A percentile compares a stretch with the other conserved stretches of the same genome.
phyloP scores from a whole-genome alignment of 2,113 vertebrate species.

The Romanogobio albipinnatus region DNA sequence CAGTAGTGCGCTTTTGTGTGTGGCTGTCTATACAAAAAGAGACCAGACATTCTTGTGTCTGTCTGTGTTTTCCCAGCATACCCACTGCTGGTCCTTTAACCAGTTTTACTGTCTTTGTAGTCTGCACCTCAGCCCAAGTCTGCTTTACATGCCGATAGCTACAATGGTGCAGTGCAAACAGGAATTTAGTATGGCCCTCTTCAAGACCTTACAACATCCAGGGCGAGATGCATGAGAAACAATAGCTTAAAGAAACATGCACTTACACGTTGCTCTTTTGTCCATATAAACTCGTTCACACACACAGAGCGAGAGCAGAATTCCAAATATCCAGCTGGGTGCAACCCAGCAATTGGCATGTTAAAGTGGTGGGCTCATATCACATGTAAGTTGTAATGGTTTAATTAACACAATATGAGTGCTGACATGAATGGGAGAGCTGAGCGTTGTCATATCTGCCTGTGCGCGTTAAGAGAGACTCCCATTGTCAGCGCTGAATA shows the following conservation, averaged over 20 bases:
- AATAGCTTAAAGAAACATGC: constrained; percentile 64
- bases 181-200: constrained; percentile 55
- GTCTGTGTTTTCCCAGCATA: constrained; percentile 8
- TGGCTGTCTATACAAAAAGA: constrained; percentile 48
- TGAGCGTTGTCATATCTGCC: constrained; percentile 56
- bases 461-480: constrained; percentile 62
- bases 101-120: background rate
- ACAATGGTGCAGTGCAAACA: constrained; percentile 15
- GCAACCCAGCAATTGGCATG: constrained; percentile 57
- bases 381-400: constrained; percentile 68
- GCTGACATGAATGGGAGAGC: constrained; percentile 59
- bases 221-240: constrained; percentile 56
- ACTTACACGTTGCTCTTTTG: constrained; percentile 62
- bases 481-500: constrained; percentile 68
- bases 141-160: constrained; percentile 24
- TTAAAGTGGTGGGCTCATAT: constrained; percentile 61
- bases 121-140: background rate
- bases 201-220: constrained; percentile 55
- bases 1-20: constrained; percentile 64
- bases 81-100: background rate
- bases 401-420: constrained; percentile 70
- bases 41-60: constrained; percentile 41
- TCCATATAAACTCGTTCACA: constrained; percentile 50
- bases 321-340: constrained; percentile 49
- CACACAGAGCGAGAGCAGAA: background rate